Conservation (phyloP, 2,888 invertebrate genomes). For the Sphaeridia pumilis region DNA sequence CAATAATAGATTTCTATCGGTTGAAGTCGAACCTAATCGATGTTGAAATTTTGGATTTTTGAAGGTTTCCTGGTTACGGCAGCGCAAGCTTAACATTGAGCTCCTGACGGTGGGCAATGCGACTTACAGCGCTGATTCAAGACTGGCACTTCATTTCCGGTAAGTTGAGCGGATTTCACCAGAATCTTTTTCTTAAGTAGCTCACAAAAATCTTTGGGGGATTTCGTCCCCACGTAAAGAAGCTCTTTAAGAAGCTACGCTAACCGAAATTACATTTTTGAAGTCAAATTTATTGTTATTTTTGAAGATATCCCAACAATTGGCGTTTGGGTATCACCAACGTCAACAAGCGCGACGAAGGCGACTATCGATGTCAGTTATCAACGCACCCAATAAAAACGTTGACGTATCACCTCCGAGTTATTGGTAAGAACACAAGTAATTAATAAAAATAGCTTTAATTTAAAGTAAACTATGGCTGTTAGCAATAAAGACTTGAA, state of each 20-base stretch:
- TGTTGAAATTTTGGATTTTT: conserved; percentile 33
- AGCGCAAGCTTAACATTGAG: conserved; percentile 47
- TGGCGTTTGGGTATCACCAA: conserved; percentile 52
- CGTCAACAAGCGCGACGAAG: conserved; percentile 50
- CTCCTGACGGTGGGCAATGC: conserved; percentile 49
- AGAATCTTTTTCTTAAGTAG: background rate
- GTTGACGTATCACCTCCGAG: conserved; percentile 48
- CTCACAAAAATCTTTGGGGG: background rate
- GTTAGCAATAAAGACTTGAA: no score
- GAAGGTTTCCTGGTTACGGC: conserved; percentile 52
- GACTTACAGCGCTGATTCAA: conserved; percentile 49
- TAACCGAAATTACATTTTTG: no score
- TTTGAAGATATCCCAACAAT: conserved; percentile 46
- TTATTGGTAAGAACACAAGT: conserved; percentile 41
- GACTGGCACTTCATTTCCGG: conserved; percentile 49
- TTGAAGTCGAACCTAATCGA: background rate
- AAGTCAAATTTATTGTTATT: background rate
- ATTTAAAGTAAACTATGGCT: no score
- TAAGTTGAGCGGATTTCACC: background rate
- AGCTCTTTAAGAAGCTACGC: no score
- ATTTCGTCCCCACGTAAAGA: no score
- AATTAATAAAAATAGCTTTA: no score
- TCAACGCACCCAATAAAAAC: conserved; percentile 52
- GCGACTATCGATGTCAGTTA: conserved; percentile 54
- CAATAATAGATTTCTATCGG: background rate